These are phyloP conservation scores for Pangasianodon gigas DNA, from an alignment of 2,113 vertebrate genomes.

Conservation along the genomic window DNA sequence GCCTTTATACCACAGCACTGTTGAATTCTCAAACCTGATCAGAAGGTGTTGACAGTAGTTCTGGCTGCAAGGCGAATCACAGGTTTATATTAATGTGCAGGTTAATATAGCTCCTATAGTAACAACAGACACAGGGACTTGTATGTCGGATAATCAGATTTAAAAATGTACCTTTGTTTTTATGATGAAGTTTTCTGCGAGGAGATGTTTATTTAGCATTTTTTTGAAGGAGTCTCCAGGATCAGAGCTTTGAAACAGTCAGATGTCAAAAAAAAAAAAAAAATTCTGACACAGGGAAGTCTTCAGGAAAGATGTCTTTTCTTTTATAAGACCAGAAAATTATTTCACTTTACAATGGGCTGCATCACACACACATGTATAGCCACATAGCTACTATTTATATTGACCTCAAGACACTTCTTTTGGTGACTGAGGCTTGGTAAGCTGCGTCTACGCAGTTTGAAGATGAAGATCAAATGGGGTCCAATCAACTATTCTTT, in stretches of 20 bases:
- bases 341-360: not conserved
- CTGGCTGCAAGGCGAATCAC: not conserved
- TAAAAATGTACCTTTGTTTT: not conserved
- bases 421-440: not conserved
- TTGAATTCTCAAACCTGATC: not conserved
- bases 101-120: not conserved
- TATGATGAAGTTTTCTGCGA: not conserved
- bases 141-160: not conserved
- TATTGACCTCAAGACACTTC: not conserved
- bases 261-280: not conserved
- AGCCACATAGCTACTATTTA: not conserved
- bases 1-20: not conserved
- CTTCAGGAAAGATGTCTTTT: not conserved
- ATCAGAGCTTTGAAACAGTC: not conserved
- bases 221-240: too few species aligned
- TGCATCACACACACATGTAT: not conserved
- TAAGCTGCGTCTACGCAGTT: not conserved
- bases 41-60: not conserved
- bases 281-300: not conserved
- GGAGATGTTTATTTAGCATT: too few species aligned
- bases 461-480: not conserved
- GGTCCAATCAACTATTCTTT: not conserved
- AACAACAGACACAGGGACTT: not conserved
- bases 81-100: not conserved
- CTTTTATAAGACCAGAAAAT: not conserved